Conservation (phyloP, 1,140 invertebrate genomes). For the Holotrichia oblita region DNA sequence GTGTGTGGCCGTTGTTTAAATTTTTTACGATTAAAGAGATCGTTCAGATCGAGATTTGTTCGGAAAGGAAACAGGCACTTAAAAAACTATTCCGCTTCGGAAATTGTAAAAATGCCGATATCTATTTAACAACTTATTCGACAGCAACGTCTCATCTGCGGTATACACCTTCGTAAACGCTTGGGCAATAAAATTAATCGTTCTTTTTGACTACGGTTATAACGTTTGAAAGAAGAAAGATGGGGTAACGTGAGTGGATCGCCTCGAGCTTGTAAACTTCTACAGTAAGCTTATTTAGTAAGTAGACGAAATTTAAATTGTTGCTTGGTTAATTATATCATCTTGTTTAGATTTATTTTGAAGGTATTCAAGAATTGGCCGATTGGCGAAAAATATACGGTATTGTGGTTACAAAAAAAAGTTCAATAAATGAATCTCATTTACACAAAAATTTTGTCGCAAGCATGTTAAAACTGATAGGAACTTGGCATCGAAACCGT, state of each 20-base stretch:
- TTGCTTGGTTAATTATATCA: too few relatives aligned
- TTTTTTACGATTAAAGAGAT: slow-evolving; percentile 43
- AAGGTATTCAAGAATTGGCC: too few relatives aligned
- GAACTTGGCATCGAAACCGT: too few relatives aligned
- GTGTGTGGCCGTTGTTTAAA: slow-evolving; percentile 46
- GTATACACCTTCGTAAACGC: slow-evolving; percentile 7
- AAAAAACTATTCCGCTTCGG: slow-evolving; percentile 46
- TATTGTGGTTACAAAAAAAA: too few relatives aligned
- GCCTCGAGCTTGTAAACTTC: too few relatives aligned
- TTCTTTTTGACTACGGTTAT: slow-evolving; percentile 15
- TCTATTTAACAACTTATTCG: slow-evolving; percentile 51
- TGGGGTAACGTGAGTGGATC: not conserved
- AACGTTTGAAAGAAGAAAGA: slow-evolving; percentile 12
- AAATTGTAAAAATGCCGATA: slow-evolving; percentile 49
- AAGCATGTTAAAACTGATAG: too few relatives aligned
- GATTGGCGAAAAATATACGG: too few relatives aligned
- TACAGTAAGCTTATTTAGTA: too few relatives aligned
- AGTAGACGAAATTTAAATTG: too few relatives aligned
- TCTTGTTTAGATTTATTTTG: too few relatives aligned
- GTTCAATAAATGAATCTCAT: too few relatives aligned
- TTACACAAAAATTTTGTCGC: too few relatives aligned
- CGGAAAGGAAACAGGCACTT: slow-evolving; percentile 43
- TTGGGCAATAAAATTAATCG: slow-evolving; percentile 39
- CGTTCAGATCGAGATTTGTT: not conserved
- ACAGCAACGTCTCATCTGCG: slow-evolving; percentile 40